Percentiles rank a stretch among this genome's conserved stretches.
These are phyloP conservation scores for Lagria hirta DNA, from an alignment of 2,888 invertebrate species.

Conservation along the genomic window DNA sequence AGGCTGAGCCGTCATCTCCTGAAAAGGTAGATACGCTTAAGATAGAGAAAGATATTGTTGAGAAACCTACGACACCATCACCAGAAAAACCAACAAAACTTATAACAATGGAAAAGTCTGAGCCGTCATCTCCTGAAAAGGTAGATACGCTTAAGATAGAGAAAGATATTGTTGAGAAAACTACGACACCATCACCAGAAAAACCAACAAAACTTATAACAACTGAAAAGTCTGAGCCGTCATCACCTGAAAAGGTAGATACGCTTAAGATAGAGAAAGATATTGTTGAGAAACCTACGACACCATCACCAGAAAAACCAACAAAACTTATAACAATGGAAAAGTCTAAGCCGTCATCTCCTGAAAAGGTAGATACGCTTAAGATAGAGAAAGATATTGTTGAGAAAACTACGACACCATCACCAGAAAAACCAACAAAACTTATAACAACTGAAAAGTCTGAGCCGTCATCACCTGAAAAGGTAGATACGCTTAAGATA, in stretches of 20 bases:
- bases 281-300: not conserved
- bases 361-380: constrained; percentile 6
- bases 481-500: too few relatives aligned
- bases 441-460: not conserved
- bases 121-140: too few relatives aligned
- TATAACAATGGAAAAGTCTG: too few relatives aligned
- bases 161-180: too few relatives aligned
- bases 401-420: not conserved
- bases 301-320: not conserved
- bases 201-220: not conserved
- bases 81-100: too few relatives aligned
- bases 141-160: too few relatives aligned
- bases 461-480: constrained; percentile 6
- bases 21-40: too few relatives aligned
- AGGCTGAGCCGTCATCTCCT: too few relatives aligned
- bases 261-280: not conserved
- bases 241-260: constrained; percentile 1
- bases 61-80: too few relatives aligned
- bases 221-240: too few relatives aligned
- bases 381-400: constrained; percentile 1
- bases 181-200: too few relatives aligned
- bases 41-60: too few relatives aligned
- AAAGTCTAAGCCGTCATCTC: constrained; percentile 10
- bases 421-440: not conserved
- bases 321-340: constrained; percentile 14